These are phyloP conservation scores for Zaprionus ghesquierei DNA, from an alignment of 1,140 invertebrate species.

Conservation along the genomic window DNA sequence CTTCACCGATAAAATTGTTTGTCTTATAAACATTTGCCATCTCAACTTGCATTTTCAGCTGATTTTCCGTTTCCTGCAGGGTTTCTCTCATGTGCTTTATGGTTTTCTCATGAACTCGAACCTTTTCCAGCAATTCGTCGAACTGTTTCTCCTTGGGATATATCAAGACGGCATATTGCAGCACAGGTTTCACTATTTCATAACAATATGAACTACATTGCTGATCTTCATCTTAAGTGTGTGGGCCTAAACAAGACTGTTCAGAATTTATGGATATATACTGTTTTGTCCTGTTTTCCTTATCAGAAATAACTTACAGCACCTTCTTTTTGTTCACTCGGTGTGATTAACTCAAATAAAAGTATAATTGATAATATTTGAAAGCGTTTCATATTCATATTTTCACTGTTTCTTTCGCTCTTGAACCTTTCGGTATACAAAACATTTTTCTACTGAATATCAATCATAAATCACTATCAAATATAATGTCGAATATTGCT, in stretches of 20 bases:
- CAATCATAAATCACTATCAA: background rate
- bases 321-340: background rate
- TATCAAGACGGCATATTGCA: background rate
- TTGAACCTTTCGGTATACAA: background rate
- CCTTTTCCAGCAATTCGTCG: background rate
- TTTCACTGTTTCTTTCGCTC: background rate
- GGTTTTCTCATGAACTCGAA: background rate
- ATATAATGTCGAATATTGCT: background rate
- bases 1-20: background rate
- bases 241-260: background rate
- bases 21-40: background rate
- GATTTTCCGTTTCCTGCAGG: background rate
- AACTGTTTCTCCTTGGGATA: slow-evolving; percentile 1
- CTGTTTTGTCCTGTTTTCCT: background rate
- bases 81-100: background rate
- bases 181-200: slow-evolving; percentile 7
- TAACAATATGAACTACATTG: slow-evolving; percentile 15
- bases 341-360: background rate
- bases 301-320: background rate
- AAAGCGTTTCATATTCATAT: background rate
- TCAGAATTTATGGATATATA: background rate
- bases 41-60: slow-evolving; percentile 4
- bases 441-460: background rate
- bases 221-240: background rate
- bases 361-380: background rate